Conservation (phyloP, 2,888 invertebrate species). For the Helicoverpa assulta region DNA sequence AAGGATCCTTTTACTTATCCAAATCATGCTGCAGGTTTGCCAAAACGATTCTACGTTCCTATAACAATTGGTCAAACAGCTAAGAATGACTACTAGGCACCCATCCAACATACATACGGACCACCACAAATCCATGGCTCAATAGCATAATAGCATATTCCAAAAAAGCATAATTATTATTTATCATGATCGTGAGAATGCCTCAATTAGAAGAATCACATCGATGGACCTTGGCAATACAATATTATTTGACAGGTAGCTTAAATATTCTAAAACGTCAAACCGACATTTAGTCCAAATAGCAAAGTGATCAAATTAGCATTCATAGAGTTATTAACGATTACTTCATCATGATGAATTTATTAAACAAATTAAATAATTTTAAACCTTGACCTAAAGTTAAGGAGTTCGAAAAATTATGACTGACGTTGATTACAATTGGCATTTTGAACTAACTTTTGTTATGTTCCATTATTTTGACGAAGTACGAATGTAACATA, state of each 20-base stretch:
- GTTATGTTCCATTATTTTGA: conserved; percentile 36
- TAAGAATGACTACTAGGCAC: no score
- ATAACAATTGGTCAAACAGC: no score
- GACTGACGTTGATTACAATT: conserved; percentile 58
- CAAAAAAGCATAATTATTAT: no score
- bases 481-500: conserved; percentile 28
- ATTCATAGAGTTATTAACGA: conserved; percentile 18
- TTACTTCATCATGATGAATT: conserved; percentile 38
- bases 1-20: no score
- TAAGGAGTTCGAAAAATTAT: conserved; percentile 17
- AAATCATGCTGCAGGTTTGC: no score
- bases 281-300: conserved; percentile 13
- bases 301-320: conserved; percentile 21
- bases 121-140: no score
- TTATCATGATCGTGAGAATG: no score
- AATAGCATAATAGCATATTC: no score
- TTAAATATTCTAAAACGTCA: conserved; percentile 1
- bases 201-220: no score
- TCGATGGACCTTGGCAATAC: no score
- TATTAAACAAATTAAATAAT: conserved; percentile 36
- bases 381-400: conserved; percentile 28
- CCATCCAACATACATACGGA: no score
- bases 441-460: conserved; percentile 59
- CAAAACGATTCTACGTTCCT: no score
- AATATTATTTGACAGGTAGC: background rate